These are phyloP conservation scores for Tenualosa ilisha DNA, from an alignment of 2,797 vertebrate genomes.

Conservation along the genomic window DNA sequence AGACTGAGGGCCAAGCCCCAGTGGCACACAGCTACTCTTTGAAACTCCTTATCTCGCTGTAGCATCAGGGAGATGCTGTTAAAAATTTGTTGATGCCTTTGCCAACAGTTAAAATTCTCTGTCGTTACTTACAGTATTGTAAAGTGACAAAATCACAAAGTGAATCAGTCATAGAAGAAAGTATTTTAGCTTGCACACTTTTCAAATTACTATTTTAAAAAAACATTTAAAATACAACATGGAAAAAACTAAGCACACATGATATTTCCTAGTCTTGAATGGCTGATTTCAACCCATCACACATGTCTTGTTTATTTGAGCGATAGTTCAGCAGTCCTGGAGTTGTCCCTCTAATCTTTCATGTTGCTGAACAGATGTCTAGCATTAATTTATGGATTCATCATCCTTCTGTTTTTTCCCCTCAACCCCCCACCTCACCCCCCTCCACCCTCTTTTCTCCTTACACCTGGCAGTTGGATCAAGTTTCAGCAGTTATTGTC, in stretches of 20 bases:
- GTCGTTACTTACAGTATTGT: not conserved
- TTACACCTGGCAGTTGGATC: conserved; percentile 94
- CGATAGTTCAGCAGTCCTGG: conserved; percentile 77
- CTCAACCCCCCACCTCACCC: conserved; percentile 38
- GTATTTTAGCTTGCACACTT: conserved; percentile 60
- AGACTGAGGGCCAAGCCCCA: conserved; percentile 26
- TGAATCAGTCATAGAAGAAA: not conserved
- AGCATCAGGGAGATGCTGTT: not conserved
- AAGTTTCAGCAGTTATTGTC: conserved; percentile 93
- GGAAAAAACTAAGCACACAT: not conserved
- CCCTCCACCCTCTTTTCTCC: conserved; percentile 62
- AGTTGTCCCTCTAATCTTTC: conserved; percentile 88
- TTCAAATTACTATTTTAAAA: conserved; percentile 51
- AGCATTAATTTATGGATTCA: conserved; percentile 99
- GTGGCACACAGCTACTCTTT: conserved; percentile 7
- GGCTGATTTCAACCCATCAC: conserved; percentile 22
- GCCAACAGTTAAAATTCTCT: not conserved
- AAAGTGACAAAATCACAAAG: not conserved
- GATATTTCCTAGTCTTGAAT: not conserved
- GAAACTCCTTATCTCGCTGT: not conserved
- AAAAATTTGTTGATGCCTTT: not conserved
- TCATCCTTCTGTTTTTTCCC: conserved; percentile 67
- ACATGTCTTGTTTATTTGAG: conserved; percentile 76
- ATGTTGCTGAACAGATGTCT: conserved; percentile 95
- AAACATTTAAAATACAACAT: conserved; percentile 55